Base-by-base conservation (phyloP, 2,797 vertebrate genomes). In the Sebastes vulpes region DNA sequence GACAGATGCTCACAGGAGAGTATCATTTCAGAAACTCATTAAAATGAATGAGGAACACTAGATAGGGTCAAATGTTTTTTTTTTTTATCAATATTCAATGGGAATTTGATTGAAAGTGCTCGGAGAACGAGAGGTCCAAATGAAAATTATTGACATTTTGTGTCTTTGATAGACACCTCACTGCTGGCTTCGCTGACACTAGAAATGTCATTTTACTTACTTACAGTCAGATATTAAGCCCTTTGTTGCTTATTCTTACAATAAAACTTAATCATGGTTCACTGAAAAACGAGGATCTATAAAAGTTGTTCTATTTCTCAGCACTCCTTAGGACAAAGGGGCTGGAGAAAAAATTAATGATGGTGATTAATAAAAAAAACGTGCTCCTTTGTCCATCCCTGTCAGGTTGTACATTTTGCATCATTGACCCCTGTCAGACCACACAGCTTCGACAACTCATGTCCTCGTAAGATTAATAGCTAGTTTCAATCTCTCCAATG, bases 21-120 rank as follows among this genome's bases (percentile, higher is more conserved):
- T 52, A 78, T 78, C 75, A 67, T 89, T 88, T 89, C 73, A 78
- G 65, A 85, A 90, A 86, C 84, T 92, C 87, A 94, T 95, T 94
- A 92, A 94, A 93, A 94, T 93, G 87, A 94, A 95, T 90, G 93
- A 95, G 89, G 82, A 67, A 57, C 81, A 23, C 54, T 46, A 42
- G 79, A 89, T 84, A 65, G 84, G 82, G 87, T 93, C 85, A 92
- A 92, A 90, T 87, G 84, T 25, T 25, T 80, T 86, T 93, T 88
- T 81, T 86, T 93, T 38, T 38, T 70, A 93, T 93, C 81, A 81
- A 68, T 60, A 59, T 85, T 84, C 86, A 56, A 59, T 83, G 87
- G 88, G 89, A 91, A 65, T 83, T 83, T 74, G 91, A 95, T 89
- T 90, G 81, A 92, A 89, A 46, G 69, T 65, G 85, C 84, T 91